phyloP scores from a whole-genome alignment of 2,888 invertebrate species.

The Helleia helle region DNA sequence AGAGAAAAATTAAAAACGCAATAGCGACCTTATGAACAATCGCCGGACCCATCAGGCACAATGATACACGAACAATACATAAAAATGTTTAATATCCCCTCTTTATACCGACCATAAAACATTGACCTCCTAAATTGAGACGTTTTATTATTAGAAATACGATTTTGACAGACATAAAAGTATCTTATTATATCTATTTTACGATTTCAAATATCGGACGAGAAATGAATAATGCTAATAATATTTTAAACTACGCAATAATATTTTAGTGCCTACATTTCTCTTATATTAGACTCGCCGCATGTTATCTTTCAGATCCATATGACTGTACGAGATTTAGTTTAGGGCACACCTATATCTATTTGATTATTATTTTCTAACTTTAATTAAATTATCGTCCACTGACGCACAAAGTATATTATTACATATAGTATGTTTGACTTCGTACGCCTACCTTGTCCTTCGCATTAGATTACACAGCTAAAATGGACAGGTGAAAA shows the following conservation, averaged over 20 bases:
- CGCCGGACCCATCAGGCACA: slow-evolving; percentile 34
- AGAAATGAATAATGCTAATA: slow-evolving; percentile 9
- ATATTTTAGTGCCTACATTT: slow-evolving; percentile 1
- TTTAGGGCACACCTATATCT: too few species aligned
- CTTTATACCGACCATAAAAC: slow-evolving; percentile 61
- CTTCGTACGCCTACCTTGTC: background rate
- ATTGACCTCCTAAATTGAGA: slow-evolving; percentile 64
- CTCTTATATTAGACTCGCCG: background rate
- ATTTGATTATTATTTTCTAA: too few species aligned
- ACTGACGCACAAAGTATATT: too few species aligned
- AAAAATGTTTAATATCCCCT: slow-evolving; percentile 51
- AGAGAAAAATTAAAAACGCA: slow-evolving; percentile 16
- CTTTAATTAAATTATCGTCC: too few species aligned
- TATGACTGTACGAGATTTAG: too few species aligned
- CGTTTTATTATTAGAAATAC: slow-evolving; percentile 71
- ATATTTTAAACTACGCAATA: slow-evolving; percentile 2
- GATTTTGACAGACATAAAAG: slow-evolving; percentile 67
- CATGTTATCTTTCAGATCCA: too few species aligned
- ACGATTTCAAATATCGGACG: slow-evolving; percentile 57
- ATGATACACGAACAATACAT: slow-evolving; percentile 43
- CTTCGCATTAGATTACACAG: slow-evolving; percentile 2
- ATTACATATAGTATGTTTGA: slow-evolving; percentile 1
- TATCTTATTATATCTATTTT: slow-evolving; percentile 57
- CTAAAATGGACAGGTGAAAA: slow-evolving; percentile 1
- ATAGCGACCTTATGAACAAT: slow-evolving; percentile 14